phyloP scores from a whole-genome alignment of 2,113 vertebrate genomes.

The human region DNA sequence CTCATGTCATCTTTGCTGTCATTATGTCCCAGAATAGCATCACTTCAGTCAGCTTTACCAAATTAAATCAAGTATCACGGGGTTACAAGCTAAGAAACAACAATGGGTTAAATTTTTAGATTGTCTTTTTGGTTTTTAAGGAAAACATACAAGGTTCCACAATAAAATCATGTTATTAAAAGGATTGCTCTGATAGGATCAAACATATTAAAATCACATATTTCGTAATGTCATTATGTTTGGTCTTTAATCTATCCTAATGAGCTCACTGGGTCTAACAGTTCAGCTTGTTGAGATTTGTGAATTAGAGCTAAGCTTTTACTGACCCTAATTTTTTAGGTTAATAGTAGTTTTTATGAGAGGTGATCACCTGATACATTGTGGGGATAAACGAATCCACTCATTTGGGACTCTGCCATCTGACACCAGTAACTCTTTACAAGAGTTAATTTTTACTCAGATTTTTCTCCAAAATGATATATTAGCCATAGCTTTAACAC shows the following conservation, averaged over 20 bases:
- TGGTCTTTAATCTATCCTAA: constrained; percentile 52
- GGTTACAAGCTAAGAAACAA: constrained; percentile 18
- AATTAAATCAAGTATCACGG: constrained; percentile 37
- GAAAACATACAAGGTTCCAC: constrained; percentile 38
- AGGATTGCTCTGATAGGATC: background rate
- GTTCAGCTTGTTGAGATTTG: constrained; percentile 21
- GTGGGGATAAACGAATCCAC: background rate
- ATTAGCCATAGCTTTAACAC: background rate
- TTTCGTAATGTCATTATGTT: constrained; percentile 26
- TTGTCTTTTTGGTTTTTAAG: constrained; percentile 30
- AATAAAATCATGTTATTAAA: constrained; percentile 64
- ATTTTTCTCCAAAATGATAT: constrained; percentile 7
- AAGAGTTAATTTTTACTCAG: background rate
- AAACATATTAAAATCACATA: constrained; percentile 54
- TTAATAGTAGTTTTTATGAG: constrained; percentile 43
- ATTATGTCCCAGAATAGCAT: background rate
- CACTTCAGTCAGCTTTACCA: background rate
- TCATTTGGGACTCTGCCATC: background rate
- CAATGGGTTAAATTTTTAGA: constrained; percentile 40
- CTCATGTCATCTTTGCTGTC: background rate
- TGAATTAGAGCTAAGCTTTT: constrained; percentile 4
- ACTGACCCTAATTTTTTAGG: background rate
- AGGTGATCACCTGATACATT: background rate
- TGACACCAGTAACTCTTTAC: background rate
- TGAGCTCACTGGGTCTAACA: background rate